These are phyloP conservation scores for Actinia equina DNA, from an alignment of 64 coral and sea anemone genomes.

Conservation along the genomic window DNA sequence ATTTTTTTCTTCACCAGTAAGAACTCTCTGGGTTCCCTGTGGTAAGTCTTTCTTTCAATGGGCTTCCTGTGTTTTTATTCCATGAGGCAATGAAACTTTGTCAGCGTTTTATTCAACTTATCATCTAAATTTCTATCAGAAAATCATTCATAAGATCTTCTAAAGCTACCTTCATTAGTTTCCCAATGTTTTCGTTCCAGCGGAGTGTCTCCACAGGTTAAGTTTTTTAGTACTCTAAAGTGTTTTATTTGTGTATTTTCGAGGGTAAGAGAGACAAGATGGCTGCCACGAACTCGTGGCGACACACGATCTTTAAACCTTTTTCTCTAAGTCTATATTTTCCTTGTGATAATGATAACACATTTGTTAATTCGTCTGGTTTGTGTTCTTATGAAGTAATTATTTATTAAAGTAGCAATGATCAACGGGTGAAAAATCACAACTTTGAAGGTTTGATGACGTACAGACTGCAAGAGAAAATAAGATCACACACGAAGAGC, in stretches of 20 bases:
- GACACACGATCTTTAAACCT: neutral
- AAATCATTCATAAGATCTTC: neutral
- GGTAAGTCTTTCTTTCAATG: neutral
- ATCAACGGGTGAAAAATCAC: no score
- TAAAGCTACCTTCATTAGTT: neutral
- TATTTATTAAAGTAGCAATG: no score
- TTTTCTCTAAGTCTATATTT: neutral
- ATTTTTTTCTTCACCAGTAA: no score
- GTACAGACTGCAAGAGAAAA: no score
- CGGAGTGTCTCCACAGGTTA: conserved; percentile 43
- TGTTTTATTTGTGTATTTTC: neutral
- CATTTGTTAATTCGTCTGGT: neutral
- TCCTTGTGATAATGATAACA: neutral
- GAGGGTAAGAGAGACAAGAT: neutral
- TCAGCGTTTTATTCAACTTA: neutral
- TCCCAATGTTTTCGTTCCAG: conserved; percentile 34
- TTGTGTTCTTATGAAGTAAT: no score
- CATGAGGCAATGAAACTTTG: conserved; percentile 5
- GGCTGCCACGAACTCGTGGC: neutral
- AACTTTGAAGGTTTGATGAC: no score
- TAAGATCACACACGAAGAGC: no score
- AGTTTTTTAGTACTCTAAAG: neutral
- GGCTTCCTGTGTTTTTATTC: neutral
- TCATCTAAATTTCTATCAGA: neutral
- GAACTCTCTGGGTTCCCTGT: neutral